Evolutionary conservation across 2,888 invertebrate genomes (phyloP).

Genomic region (Prenolepis imparis): DNA sequence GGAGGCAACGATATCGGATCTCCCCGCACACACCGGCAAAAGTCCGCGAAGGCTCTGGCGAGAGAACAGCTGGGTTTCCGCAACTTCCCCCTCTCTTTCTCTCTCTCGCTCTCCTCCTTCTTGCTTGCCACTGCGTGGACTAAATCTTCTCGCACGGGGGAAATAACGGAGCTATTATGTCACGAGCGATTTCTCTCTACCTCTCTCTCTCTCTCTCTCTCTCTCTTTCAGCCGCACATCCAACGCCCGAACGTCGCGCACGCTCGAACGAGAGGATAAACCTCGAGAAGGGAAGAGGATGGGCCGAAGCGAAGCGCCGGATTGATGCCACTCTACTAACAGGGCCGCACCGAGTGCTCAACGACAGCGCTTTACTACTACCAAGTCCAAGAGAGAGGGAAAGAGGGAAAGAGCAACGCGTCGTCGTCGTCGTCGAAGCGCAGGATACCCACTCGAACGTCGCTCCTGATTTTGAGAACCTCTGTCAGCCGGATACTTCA

Average conservation of each 20-base stretch:
- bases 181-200: conserved; percentile 59
- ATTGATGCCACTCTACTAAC: conserved; percentile 11
- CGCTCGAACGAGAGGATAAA: conserved; percentile 11
- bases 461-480: conserved; percentile 81
- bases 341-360: not conserved
- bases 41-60: conserved; percentile 9
- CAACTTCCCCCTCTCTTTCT: conserved; percentile 21
- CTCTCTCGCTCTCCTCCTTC: not conserved
- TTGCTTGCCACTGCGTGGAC: conserved; percentile 24
- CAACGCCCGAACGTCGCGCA: conserved; percentile 39
- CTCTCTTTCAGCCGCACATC: conserved; percentile 55
- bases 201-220: conserved; percentile 41
- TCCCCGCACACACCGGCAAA: conserved; percentile 24
- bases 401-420: not conserved
- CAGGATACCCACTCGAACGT: conserved; percentile 71
- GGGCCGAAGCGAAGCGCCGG: conserved; percentile 45
- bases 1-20: conserved; percentile 6
- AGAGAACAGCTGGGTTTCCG: conserved; percentile 66
- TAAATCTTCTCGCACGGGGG: conserved; percentile 61
- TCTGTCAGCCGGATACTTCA: conserved; percentile 72
- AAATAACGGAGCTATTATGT: conserved; percentile 74
- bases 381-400: too few species aligned
- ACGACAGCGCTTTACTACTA: too few species aligned
- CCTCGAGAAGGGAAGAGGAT: not conserved
- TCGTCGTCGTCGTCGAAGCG: not conserved